Base-by-base conservation (phyloP, 2,113 vertebrate genomes). In the Brachyhypopomus gauderio region DNA sequence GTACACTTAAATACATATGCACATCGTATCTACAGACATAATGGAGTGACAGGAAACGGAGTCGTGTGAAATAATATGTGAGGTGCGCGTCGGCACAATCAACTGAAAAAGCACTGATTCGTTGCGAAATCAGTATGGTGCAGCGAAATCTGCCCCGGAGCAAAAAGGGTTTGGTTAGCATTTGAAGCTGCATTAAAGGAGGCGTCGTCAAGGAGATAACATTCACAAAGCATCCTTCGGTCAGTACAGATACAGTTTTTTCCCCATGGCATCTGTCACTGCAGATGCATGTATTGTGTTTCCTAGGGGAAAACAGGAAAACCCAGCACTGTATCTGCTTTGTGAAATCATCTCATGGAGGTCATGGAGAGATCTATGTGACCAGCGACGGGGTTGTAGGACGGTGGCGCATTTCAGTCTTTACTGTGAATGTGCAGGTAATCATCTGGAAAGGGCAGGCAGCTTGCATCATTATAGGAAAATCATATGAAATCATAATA, bases 221-320 rank as follows among this genome's bases (percentile, higher is more conserved):
- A 90, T 93, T 92, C 88, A 91, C 90, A 89, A 90, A 90, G 91
- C 91, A 91, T 85, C 81, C 58, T 72, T 78, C 64, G 70, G 27
- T 79, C 48, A 34, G 27, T 23, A 60, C 64, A 36, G 62, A 79
- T 79, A 77, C 66, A 72, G 25, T 34, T 48, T 27, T 60, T 14
- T 27, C 63, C 71, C 5, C 48, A 67, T 25, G 23, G 45, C 6
- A 34, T 36, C 23, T 20, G 23, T 22, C 14, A 12, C 9, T 67
- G 45, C 45, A 52, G 45, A 52, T 52, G 45, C 12, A 14, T 52
- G 9, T 52, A 30, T 52, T 52, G 8, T 67, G 36, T 27, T 27
- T 62, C 59, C 62, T 12, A 72, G 34, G n/a, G 25, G 25, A 56
- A 30, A 23, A 19, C 19, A 23, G 56, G 36, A 73, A 73, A 86